Evolutionary conservation across 2,113 vertebrate genomes (phyloP).

Genomic region (Montifringilla adamsi): DNA sequence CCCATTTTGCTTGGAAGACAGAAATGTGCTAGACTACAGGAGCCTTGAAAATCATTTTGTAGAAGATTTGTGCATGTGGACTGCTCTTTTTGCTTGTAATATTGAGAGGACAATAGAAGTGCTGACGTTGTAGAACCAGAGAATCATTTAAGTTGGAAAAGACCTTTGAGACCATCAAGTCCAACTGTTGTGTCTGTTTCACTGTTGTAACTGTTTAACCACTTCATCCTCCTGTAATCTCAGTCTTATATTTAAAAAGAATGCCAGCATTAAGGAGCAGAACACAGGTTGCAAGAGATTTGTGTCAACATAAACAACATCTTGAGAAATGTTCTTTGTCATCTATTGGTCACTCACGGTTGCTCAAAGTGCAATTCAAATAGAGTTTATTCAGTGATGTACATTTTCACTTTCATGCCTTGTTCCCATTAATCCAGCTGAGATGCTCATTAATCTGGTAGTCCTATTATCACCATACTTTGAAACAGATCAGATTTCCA

Average conservation of each 20-base stretch:
- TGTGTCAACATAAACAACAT: background rate
- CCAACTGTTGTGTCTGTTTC: background rate
- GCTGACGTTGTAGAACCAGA: background rate
- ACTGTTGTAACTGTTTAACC: background rate
- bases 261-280: background rate
- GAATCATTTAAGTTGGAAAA: background rate
- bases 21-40: background rate
- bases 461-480: background rate
- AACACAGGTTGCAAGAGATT: background rate
- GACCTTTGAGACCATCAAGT: background rate
- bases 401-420: background rate
- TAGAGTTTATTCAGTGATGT: background rate
- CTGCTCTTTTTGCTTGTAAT: background rate
- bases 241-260: background rate
- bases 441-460: background rate
- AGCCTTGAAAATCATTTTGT: background rate
- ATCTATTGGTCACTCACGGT: background rate
- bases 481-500: conserved; percentile 8
- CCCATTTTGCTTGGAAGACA: background rate
- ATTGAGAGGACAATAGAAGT: background rate
- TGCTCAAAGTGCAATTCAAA: background rate
- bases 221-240: background rate
- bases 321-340: background rate
- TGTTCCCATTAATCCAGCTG: background rate
- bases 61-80: background rate